These are phyloP conservation scores for Drosophila fulvimacula DNA, from an alignment of 2,888 invertebrate genomes.

Conservation along the genomic window DNA sequence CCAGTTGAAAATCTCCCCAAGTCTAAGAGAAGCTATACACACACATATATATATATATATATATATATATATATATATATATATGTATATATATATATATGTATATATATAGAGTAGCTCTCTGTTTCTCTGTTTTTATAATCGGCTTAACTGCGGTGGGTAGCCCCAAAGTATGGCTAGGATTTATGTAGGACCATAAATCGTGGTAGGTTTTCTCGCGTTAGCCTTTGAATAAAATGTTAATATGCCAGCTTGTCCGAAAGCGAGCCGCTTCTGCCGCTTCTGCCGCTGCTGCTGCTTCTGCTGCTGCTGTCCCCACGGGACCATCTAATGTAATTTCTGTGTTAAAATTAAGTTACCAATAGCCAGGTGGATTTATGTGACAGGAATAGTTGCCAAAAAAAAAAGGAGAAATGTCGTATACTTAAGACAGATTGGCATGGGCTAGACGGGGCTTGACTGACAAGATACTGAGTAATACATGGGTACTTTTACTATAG, in stretches of 20 bases:
- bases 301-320: slow-evolving; percentile 5
- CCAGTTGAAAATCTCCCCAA: slow-evolving; percentile 18
- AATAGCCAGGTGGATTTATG: slow-evolving; percentile 40
- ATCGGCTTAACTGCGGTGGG: slow-evolving; percentile 82
- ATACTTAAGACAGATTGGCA: not conserved
- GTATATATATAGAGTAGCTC: slow-evolving; percentile 31
- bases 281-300: not conserved
- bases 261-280: not conserved
- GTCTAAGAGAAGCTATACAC: not conserved
- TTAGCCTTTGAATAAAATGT: slow-evolving; percentile 54
- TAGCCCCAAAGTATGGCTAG: slow-evolving; percentile 69
- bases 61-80: slow-evolving; percentile 35
- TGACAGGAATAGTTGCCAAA: slow-evolving; percentile 30
- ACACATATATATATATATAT: slow-evolving; percentile 25
- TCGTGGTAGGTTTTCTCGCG: slow-evolving; percentile 58
- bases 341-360: slow-evolving; percentile 51
- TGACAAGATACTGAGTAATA: not conserved
- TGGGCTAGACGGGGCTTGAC: not conserved
- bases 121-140: slow-evolving; percentile 59
- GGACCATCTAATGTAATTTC: slow-evolving; percentile 58
- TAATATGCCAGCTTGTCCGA: slow-evolving; percentile 53
- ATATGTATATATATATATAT: slow-evolving; percentile 22
- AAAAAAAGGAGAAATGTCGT: slow-evolving; percentile 6
- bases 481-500: not conserved
- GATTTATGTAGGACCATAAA: slow-evolving; percentile 76